phyloP scores from a whole-genome alignment of 2,888 invertebrate species.

The Fragum fragum region DNA sequence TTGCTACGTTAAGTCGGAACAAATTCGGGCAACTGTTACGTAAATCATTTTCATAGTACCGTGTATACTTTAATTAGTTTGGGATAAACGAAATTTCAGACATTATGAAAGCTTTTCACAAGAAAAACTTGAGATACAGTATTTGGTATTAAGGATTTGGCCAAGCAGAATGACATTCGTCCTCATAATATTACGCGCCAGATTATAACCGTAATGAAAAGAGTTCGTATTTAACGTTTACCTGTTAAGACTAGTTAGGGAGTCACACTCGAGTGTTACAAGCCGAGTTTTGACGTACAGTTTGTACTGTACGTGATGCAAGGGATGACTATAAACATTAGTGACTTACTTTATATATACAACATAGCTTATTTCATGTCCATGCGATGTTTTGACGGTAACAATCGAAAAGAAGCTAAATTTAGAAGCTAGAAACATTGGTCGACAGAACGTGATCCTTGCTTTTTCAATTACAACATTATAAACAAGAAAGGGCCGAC shows the following conservation, averaged over 20 bases:
- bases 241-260: constrained; percentile 21
- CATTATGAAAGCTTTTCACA: no score
- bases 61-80: no score
- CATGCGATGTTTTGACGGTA: background rate
- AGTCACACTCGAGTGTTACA: constrained; percentile 22
- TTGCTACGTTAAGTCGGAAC: no score
- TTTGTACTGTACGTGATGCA: constrained; percentile 1
- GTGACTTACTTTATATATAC: background rate
- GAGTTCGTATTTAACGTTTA: constrained; percentile 17
- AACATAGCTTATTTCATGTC: background rate
- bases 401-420: background rate
- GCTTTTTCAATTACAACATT: no score
- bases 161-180: background rate
- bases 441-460: no score
- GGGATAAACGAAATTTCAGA: no score
- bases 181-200: constrained; percentile 21
- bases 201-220: constrained; percentile 3
- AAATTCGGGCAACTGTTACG: no score
- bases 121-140: background rate
- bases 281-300: constrained; percentile 18
- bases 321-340: background rate
- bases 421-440: no score
- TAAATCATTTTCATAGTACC: no score
- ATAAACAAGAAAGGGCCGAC: no score
- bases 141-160: background rate